Percentiles rank a stretch among this genome's conserved stretches.
Evolutionary conservation across 2,113 vertebrate species (phyloP).

Genomic region (Dasyornis broadbenti): DNA sequence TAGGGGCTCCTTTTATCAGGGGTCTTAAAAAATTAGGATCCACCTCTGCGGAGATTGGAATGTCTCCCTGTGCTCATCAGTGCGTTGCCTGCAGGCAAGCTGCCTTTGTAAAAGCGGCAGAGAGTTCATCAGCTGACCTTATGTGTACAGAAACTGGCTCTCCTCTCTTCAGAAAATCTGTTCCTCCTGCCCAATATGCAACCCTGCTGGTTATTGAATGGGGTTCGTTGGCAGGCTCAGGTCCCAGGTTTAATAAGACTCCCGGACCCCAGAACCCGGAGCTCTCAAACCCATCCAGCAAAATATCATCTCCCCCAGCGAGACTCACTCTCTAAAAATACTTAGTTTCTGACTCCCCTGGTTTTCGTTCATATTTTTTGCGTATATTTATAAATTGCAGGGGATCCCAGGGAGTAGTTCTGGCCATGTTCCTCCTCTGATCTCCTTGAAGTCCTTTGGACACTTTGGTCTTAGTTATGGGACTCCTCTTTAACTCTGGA

Average conservation of each 20-base stretch:
- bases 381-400: background rate
- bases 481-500: background rate
- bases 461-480: background rate
- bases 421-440: background rate
- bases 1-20: background rate
- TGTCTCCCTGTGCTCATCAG: rapidly evolving
- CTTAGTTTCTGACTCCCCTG: background rate
- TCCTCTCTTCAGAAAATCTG: background rate
- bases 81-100: background rate
- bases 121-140: background rate
- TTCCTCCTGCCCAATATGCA: background rate
- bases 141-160: background rate
- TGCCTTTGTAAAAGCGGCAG: too few species aligned
- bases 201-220: background rate
- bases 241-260: background rate
- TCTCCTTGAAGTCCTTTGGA: background rate
- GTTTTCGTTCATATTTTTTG: background rate
- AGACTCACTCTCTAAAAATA: background rate
- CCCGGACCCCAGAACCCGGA: background rate
- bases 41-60: rapidly evolving
- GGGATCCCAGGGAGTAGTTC: background rate
- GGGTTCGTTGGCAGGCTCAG: background rate
- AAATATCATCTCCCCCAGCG: background rate
- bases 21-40: background rate
- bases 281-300: background rate